Conservation (phyloP, 2,888 invertebrate genomes). For the Ophion obscuratus region DNA sequence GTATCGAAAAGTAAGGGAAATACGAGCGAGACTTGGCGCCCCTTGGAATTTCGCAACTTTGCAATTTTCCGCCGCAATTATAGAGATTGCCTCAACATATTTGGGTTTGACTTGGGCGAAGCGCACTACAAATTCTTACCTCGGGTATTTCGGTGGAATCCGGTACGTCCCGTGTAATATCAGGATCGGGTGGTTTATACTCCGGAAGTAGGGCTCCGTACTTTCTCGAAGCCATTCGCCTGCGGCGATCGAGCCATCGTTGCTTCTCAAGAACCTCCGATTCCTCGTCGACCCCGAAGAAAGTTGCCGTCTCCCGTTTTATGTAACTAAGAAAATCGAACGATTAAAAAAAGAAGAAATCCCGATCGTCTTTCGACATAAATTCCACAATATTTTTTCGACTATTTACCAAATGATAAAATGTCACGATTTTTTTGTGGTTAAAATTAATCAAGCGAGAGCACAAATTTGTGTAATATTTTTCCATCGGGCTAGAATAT, state of each 20-base stretch:
- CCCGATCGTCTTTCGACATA: too few species aligned
- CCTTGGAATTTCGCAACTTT: too few species aligned
- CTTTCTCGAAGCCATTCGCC: conserved; percentile 91
- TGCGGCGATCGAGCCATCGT: conserved; percentile 92
- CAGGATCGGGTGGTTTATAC: conserved; percentile 87
- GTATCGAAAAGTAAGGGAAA: too few species aligned
- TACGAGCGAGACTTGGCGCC: too few species aligned
- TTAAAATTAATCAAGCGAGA: too few species aligned
- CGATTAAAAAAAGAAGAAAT: conserved; percentile 3
- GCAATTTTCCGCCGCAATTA: too few species aligned
- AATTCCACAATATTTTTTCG: neutral
- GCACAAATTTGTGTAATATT: neutral
- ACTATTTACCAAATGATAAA: neutral
- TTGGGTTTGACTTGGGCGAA: too few species aligned
- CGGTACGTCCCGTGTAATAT: conserved; percentile 85
- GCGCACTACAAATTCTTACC: conserved; percentile 68
- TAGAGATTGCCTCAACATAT: too few species aligned
- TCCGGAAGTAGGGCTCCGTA: conserved; percentile 87
- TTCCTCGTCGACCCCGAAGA: conserved; percentile 93
- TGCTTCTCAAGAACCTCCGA: conserved; percentile 90
- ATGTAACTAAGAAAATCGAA: conserved; percentile 86
- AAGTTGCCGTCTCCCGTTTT: conserved; percentile 92
- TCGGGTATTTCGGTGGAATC: conserved; percentile 81
- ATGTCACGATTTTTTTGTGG: too few species aligned
- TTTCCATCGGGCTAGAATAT: neutral